Conservation (phyloP, 1,140 invertebrate species). For the Scaptomyza graminum region DNA sequence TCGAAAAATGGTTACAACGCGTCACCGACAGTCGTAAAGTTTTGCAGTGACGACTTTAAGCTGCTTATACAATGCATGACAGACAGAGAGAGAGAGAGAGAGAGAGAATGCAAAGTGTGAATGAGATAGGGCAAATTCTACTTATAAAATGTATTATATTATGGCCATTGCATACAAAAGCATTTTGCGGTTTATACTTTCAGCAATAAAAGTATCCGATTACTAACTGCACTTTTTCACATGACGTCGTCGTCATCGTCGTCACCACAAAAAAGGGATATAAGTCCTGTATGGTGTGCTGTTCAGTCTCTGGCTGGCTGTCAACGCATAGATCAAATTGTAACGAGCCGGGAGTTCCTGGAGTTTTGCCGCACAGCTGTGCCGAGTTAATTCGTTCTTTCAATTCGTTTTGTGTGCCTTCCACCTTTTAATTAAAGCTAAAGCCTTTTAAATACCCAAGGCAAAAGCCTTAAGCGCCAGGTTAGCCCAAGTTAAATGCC, state of each 20-base stretch:
- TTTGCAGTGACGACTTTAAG: constrained; percentile 68
- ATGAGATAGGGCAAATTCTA: constrained; percentile 1
- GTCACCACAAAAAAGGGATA: constrained; percentile 1
- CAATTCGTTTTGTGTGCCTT: neutral
- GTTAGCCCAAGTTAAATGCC: constrained; percentile 75
- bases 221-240: constrained; percentile 74
- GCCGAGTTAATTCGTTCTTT: neutral
- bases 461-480: constrained; percentile 47
- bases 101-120: constrained; percentile 1
- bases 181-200: constrained; percentile 79
- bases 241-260: constrained; percentile 10
- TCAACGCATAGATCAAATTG: constrained; percentile 73
- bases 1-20: constrained; percentile 39
- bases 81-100: neutral
- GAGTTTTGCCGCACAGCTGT: constrained; percentile 8
- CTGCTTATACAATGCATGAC: constrained; percentile 57
- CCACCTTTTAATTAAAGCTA: constrained; percentile 78
- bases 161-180: constrained; percentile 57
- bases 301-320: constrained; percentile 24
- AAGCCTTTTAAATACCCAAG: constrained; percentile 70
- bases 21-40: constrained; percentile 67
- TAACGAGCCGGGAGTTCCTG: constrained; percentile 36
- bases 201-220: constrained; percentile 82
- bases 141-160: constrained; percentile 71
- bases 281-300: neutral